phyloP scores from a whole-genome alignment of 2,888 invertebrate species.

The Anaspis maculata region DNA sequence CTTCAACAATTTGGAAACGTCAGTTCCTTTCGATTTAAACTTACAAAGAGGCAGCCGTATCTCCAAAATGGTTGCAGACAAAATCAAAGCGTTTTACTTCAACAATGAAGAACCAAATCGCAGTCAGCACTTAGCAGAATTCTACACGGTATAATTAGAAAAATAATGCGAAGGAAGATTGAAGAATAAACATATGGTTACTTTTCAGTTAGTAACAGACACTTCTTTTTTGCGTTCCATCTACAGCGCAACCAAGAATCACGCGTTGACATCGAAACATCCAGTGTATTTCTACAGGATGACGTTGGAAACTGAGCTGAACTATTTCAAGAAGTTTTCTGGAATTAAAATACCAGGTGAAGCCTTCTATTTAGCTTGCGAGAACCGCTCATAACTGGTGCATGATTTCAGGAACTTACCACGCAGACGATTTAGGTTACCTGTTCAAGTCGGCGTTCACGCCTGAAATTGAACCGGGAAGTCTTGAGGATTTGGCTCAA shows the following conservation, averaged over 20 bases:
- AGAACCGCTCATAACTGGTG: too few species aligned
- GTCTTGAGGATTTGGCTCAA: slow-evolving; percentile 18
- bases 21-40: slow-evolving; percentile 23
- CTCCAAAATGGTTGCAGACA: slow-evolving; percentile 3
- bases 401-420: slow-evolving; percentile 21
- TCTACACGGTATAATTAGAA: slow-evolving; percentile 7
- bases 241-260: slow-evolving; percentile 21
- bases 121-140: slow-evolving; percentile 4
- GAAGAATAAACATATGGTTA: neutral
- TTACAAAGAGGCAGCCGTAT: slow-evolving; percentile 23
- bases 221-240: slow-evolving; percentile 21
- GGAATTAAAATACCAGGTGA: slow-evolving; percentile 4
- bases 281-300: slow-evolving; percentile 33
- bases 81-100: slow-evolving; percentile 31
- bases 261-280: slow-evolving; percentile 21
- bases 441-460: slow-evolving; percentile 22
- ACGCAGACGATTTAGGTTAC: slow-evolving; percentile 26
- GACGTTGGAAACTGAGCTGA: slow-evolving; percentile 25
- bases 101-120: slow-evolving; percentile 17
- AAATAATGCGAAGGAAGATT: slow-evolving; percentile 27
- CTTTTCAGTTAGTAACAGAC: slow-evolving; percentile 28
- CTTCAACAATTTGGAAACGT: slow-evolving; percentile 18
- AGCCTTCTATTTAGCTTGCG: too few species aligned
- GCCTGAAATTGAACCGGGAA: slow-evolving; percentile 14
- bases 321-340: slow-evolving; percentile 14